phyloP scores from a whole-genome alignment of 2,113 vertebrate species.

The Turdus rufiventris region DNA sequence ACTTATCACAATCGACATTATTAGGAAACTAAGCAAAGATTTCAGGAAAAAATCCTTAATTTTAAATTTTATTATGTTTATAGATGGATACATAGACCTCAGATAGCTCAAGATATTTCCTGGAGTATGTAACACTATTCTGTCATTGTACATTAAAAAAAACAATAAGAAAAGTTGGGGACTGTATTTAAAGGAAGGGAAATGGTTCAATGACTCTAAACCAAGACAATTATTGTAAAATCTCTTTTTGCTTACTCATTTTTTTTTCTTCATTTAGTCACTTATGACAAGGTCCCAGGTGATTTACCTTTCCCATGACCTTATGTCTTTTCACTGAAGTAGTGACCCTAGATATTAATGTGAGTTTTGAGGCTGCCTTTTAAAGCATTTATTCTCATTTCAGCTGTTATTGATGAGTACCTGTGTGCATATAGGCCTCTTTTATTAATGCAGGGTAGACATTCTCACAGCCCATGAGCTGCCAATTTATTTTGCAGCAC shows the following conservation, averaged over 20 bases:
- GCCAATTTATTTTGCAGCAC: accelerated
- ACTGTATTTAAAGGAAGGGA: neutral
- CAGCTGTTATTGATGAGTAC: neutral
- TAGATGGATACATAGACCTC: neutral
- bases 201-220: neutral
- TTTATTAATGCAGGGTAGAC: neutral
- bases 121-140: neutral
- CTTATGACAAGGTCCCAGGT: neutral
- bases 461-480: neutral
- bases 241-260: neutral
- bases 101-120: neutral
- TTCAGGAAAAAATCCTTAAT: neutral
- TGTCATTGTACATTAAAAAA: neutral
- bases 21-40: neutral
- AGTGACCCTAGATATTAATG: neutral
- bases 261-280: neutral
- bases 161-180: neutral
- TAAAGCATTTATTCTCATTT: slow-evolving; percentile 15
- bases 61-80: neutral
- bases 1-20: neutral
- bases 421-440: neutral
- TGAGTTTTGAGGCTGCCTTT: neutral
- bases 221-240: neutral
- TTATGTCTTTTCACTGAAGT: neutral
- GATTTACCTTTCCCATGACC: neutral